These are phyloP conservation scores for Leistus spinibarbis DNA, from an alignment of 2,888 invertebrate genomes.

Conservation along the genomic window DNA sequence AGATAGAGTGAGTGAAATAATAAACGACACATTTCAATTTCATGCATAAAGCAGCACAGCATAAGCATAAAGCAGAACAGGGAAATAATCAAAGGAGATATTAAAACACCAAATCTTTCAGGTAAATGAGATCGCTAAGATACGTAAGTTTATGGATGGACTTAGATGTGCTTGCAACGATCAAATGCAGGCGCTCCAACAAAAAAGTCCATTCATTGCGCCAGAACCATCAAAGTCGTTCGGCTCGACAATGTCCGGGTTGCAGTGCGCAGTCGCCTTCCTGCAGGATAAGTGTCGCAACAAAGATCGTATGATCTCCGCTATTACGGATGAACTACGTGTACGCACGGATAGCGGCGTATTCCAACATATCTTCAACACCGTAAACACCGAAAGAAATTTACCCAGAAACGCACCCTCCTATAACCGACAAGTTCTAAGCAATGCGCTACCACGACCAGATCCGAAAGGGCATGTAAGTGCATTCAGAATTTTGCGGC, in stretches of 20 bases:
- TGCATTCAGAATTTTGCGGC: background rate
- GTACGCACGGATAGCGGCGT: conserved; percentile 44
- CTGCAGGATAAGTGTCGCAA: conserved; percentile 52
- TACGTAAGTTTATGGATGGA: conserved; percentile 12
- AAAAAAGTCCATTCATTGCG: conserved; percentile 40
- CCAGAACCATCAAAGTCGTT: conserved; percentile 34
- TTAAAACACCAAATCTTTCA: background rate
- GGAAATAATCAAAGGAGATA: background rate
- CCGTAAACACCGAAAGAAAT: conserved; percentile 24
- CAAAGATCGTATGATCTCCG: conserved; percentile 52
- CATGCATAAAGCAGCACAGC: background rate
- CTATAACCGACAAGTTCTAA: conserved; percentile 1
- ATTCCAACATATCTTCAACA: conserved; percentile 40
- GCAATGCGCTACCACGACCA: conserved; percentile 4
- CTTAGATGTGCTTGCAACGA: conserved; percentile 41
- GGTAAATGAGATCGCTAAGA: conserved; percentile 22
- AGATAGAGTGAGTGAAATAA: conserved; percentile 17
- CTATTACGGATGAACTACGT: conserved; percentile 50
- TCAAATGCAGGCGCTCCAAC: background rate
- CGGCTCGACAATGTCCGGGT: conserved; percentile 43
- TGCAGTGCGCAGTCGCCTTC: conserved; percentile 50
- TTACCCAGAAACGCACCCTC: background rate
- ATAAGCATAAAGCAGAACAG: no score
- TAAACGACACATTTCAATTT: background rate
- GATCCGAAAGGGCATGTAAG: background rate